Evolutionary conservation across 1,140 invertebrate species (phyloP).

Genomic region (Magallana ariakensis): DNA sequence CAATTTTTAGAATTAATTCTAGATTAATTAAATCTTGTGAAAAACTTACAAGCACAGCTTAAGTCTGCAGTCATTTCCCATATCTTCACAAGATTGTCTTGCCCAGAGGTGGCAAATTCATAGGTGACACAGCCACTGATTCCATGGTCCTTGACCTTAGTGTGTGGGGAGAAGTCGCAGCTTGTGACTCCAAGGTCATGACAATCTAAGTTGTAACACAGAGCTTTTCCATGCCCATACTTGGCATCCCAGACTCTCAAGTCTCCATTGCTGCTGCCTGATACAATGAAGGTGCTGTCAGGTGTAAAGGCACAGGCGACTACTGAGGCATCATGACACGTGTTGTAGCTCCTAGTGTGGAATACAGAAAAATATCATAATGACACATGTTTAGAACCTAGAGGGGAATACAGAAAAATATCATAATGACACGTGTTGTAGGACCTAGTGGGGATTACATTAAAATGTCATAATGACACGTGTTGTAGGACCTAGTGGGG

Average conservation of each 20-base stretch:
- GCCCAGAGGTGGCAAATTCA: slow-evolving; percentile 84
- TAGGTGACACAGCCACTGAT: slow-evolving; percentile 18
- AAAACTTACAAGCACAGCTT: slow-evolving; percentile 68
- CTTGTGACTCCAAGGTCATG: slow-evolving; percentile 88
- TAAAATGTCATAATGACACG: no score
- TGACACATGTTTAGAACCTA: no score
- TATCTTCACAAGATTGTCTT: slow-evolving; percentile 87
- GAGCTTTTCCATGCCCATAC: slow-evolving; percentile 78
- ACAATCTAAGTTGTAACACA: slow-evolving; percentile 83
- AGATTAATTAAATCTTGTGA: neutral
- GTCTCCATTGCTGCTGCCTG: slow-evolving; percentile 85
- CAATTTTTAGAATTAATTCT: no score
- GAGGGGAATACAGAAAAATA: no score
- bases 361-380: no score
- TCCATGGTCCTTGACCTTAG: neutral
- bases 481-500: no score
- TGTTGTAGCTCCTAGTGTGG: slow-evolving; percentile 79
- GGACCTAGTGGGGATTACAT: no score
- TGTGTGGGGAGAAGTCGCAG: slow-evolving; percentile 83
- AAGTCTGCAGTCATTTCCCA: slow-evolving; percentile 84
- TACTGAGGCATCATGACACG: slow-evolving; percentile 85
- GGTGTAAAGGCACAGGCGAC: slow-evolving; percentile 84
- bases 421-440: no score
- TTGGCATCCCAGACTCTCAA: slow-evolving; percentile 84
- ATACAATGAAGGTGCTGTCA: slow-evolving; percentile 85